These are phyloP conservation scores for Scaptomyza montana DNA, from an alignment of 1,140 invertebrate species.

Conservation along the genomic window DNA sequence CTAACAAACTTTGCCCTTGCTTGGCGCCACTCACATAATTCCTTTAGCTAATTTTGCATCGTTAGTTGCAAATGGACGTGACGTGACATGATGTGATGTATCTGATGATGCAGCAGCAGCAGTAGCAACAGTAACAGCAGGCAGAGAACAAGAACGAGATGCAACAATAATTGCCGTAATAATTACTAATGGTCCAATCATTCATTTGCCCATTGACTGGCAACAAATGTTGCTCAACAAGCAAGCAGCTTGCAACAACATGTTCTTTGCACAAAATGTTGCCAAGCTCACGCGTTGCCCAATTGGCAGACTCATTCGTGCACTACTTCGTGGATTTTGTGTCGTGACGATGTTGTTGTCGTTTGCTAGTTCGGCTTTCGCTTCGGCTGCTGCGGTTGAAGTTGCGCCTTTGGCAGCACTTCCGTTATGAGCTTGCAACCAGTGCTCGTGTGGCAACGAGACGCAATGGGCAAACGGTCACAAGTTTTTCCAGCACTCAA, in stretches of 20 bases:
- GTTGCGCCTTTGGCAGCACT: not conserved
- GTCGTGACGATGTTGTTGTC: slow-evolving; percentile 1
- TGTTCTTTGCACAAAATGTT: slow-evolving; percentile 21
- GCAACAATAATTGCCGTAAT: slow-evolving; percentile 66
- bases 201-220: slow-evolving; percentile 29
- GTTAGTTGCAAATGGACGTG: slow-evolving; percentile 59
- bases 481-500: not conserved
- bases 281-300: slow-evolving; percentile 4
- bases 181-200: slow-evolving; percentile 64
- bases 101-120: not conserved
- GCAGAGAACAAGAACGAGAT: slow-evolving; percentile 7
- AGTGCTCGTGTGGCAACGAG: slow-evolving; percentile 66
- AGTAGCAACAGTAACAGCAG: not conserved
- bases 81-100: slow-evolving; percentile 28
- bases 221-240: slow-evolving; percentile 15
- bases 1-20: slow-evolving; percentile 42
- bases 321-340: not conserved
- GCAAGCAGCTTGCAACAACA: slow-evolving; percentile 3
- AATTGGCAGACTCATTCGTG: slow-evolving; percentile 34
- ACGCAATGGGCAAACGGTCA: slow-evolving; percentile 6
- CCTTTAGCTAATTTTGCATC: slow-evolving; percentile 69
- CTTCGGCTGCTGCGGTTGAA: slow-evolving; percentile 1
- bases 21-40: slow-evolving; percentile 54
- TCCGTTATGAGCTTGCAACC: slow-evolving; percentile 12
- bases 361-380: not conserved